Base-by-base conservation (phyloP, 1,140 invertebrate species). In the Leptinotarsa defecta region DNA sequence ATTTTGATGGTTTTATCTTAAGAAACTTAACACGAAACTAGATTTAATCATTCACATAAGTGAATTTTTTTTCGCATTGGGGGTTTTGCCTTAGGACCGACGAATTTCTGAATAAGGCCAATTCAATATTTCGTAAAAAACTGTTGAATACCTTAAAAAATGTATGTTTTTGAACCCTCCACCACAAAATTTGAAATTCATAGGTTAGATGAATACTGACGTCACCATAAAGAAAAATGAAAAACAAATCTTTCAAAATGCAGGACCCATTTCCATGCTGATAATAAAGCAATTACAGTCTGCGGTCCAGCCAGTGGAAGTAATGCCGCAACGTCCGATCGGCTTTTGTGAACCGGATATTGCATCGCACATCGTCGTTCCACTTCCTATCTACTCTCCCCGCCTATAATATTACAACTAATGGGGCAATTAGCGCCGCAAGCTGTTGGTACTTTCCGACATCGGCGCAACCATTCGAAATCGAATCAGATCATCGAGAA, bases 321-420 rank as follows among this genome's bases (percentile, higher is more conserved):
- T 68, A 68, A 68, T 68, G 13, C 65, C 65, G 27, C 24, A 13
- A 73, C 62, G 57, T 64, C 71, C 71, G 52, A 73, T 73, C 57
- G 24, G 71, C 71, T 73, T 73, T 64, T 73, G 71, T 73, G 61
- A 63, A 73, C 27, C 71, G 71, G 71, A 73, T 73, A 73, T 73
- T 73, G 62, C 24, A 73, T 62, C 61, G 71, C 52, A 73, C 71
- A 43, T 68, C 65, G 62, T 73, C 27, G 57, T 73, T 63, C 27
- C 61, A 73, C 57, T 73, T 73, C 71, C 71, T 24, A 48, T 57
- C n/a, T 34, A 17, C 52, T 15, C 52, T 57, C 15, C 52, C 71
- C 71, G 22, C 71, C 24, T 62, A 57, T 64, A 71, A 71, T 71
- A 71, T 71, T 71, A 71, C 70, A 61, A 61, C 70, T 71, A 62